A percentile compares a stretch with the other conserved stretches of the same genome.
Evolutionary conservation across 2,888 invertebrate genomes (phyloP).

Genomic region (Monoplex corrugatus): DNA sequence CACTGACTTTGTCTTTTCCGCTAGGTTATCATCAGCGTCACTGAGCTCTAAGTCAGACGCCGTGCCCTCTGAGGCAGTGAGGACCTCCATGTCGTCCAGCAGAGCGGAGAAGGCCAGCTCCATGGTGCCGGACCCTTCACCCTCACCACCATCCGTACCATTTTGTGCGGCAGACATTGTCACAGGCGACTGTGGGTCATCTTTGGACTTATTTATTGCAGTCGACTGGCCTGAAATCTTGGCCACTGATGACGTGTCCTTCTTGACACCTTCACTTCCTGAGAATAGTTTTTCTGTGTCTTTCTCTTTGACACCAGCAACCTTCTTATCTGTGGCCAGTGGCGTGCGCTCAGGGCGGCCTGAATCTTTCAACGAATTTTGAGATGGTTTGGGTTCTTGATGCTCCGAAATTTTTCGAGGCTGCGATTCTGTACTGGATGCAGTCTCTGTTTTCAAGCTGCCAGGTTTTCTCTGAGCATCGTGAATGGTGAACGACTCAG

Average conservation of each 20-base stretch:
- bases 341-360: background rate
- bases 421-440: background rate
- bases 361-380: background rate
- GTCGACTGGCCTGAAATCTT: background rate
- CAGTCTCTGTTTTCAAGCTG: background rate
- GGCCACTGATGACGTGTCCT: background rate
- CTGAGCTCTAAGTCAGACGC: slow-evolving; percentile 56
- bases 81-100: slow-evolving; percentile 56
- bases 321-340: background rate
- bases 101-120: slow-evolving; percentile 55
- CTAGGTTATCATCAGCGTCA: slow-evolving; percentile 14
- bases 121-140: slow-evolving; percentile 19
- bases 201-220: background rate
- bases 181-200: background rate
- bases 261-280: background rate
- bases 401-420: background rate
- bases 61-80: slow-evolving; percentile 54
- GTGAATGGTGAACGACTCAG: slow-evolving; percentile 6
- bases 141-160: background rate
- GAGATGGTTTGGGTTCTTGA: background rate
- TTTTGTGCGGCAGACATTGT: background rate
- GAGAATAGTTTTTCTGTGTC: background rate
- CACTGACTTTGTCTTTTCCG: background rate
- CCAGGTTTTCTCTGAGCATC: background rate
- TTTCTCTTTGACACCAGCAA: background rate